Conservation (phyloP, 1,140 invertebrate species). For the Heliconius hermathena region DNA sequence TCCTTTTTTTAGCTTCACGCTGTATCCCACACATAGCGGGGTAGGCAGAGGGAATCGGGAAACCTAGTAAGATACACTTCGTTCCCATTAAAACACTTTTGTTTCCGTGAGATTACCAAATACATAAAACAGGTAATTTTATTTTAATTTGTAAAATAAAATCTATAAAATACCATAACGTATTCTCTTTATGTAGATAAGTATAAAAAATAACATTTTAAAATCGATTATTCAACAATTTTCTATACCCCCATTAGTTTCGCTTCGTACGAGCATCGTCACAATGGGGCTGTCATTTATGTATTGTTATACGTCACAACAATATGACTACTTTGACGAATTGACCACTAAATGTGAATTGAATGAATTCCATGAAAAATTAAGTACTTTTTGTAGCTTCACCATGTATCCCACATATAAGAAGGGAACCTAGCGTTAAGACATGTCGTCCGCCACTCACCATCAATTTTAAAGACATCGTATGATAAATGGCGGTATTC, state of each 20-base stretch:
- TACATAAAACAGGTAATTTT: too few relatives aligned
- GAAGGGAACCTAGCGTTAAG: too few relatives aligned
- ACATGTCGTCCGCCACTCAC: too few relatives aligned
- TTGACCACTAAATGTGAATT: not conserved
- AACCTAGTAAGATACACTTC: too few relatives aligned
- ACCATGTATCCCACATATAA: not conserved
- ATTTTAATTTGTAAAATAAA: not conserved
- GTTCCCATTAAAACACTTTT: too few relatives aligned
- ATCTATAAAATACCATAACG: not conserved
- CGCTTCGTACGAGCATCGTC: not conserved
- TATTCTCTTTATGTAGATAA: not conserved
- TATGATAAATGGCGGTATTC: too few relatives aligned
- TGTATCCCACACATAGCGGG: too few relatives aligned
- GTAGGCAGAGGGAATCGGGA: too few relatives aligned
- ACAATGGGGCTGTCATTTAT: not conserved
- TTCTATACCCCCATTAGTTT: not conserved
- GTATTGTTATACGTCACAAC: not conserved
- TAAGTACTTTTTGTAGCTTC: not conserved
- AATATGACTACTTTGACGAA: conserved; percentile 10
- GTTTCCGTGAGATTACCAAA: too few relatives aligned
- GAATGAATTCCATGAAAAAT: not conserved
- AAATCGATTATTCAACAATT: conserved; percentile 4
- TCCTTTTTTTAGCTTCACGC: too few relatives aligned
- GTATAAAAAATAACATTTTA: conserved; percentile 6
- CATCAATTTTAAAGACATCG: too few relatives aligned